Evolutionary conservation across 2,888 invertebrate genomes (phyloP).

Genomic region (Belgica antarctica): DNA sequence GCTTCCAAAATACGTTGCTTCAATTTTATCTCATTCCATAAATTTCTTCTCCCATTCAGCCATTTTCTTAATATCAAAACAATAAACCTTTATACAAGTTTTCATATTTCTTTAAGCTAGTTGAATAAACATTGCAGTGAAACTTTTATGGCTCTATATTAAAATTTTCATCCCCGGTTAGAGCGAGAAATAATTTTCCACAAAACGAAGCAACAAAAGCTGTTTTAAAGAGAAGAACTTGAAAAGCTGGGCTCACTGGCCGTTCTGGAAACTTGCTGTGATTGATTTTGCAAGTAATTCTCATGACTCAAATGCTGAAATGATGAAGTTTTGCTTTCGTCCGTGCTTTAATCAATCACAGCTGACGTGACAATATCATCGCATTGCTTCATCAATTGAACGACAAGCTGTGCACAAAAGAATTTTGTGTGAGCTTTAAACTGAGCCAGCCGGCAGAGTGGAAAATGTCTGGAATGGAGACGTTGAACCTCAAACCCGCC

Average conservation of each 20-base stretch:
- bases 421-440: not conserved
- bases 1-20: too few species aligned
- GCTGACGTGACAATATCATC: constrained; percentile 8
- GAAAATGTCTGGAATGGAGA: not conserved
- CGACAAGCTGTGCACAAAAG: constrained; percentile 10
- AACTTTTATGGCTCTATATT: constrained; percentile 21
- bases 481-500: not conserved
- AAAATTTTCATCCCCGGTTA: constrained; percentile 19
- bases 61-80: not conserved
- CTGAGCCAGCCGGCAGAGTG: too few species aligned
- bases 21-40: too few species aligned
- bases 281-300: constrained; percentile 4
- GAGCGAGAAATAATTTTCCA: too few species aligned
- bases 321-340: not conserved
- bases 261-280: not conserved
- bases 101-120: constrained; percentile 5
- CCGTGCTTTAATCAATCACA: constrained; percentile 11
- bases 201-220: too few species aligned
- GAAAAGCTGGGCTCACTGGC: not conserved
- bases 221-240: not conserved
- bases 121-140: not conserved
- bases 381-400: not conserved
- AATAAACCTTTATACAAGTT: constrained; percentile 7
- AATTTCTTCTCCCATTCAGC: too few species aligned
- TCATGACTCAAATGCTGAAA: not conserved